Base-by-base conservation (phyloP, 2,797 vertebrate genomes). In the Vespertilio murinus region DNA sequence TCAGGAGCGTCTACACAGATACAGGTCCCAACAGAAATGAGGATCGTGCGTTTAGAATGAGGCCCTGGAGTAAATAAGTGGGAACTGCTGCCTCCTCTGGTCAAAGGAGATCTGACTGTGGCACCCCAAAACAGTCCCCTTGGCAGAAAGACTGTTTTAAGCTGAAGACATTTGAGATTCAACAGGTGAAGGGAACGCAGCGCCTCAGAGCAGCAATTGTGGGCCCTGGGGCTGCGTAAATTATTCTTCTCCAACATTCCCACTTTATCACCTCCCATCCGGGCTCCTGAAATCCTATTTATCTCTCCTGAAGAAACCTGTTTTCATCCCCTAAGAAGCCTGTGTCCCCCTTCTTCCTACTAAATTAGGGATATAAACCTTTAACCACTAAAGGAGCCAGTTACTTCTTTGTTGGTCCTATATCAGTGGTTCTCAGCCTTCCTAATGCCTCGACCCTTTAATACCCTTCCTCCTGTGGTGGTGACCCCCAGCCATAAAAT, bases 11-110 rank as follows among this genome's bases (percentile, higher is more conserved):
- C 18, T 45, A 2, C 65, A 38, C 40, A 6, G 23, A 13, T 65
- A 22, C 0, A 65, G 38, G 38, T 18, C 47, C 54, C 67, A 4
- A 3, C 4, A 8, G 30, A 30, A 18, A n/a, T 5, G 3, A 5
- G 16, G 52, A 1, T 3, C n/a, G 12, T 11, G 1, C 1, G 28
- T 30, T 14, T n/a, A 28, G 67, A 17, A 8, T 17, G n/a, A 54
- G 70, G 49, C 12, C 14, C 65, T 3, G 11, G 71, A 25, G 13
- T 3, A 38, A 54, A 9, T 5, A 20, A 22, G 30, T 1, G 3
- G 18, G 7, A 18, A 38, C 23, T 13, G 2, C 47, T 73, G 3
- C 17, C 42, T 28, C 79, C 86, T 65, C 67, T 30, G 10, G 38
- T 0, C 2, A 16, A 47, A 42, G 8, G 28, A 35, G 25, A 16